phyloP scores from a whole-genome alignment of 2,113 vertebrate genomes.

The Podarcis cretensis region DNA sequence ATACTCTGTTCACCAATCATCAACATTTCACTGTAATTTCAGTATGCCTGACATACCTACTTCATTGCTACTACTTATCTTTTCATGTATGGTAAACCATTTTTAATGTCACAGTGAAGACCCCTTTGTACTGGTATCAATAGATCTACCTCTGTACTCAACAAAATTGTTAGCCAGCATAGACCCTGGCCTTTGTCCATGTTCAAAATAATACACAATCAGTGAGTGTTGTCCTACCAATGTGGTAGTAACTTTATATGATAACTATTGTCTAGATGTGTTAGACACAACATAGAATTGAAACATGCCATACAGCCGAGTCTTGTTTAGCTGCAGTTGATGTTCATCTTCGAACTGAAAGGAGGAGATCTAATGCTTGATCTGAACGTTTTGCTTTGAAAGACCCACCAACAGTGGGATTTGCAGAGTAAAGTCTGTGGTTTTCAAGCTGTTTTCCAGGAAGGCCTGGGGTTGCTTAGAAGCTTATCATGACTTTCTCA shows the following conservation, averaged over 20 bases:
- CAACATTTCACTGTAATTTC: background rate
- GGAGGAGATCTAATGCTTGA: slow-evolving; percentile 31
- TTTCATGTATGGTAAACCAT: background rate
- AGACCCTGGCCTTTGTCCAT: background rate
- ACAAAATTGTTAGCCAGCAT: background rate
- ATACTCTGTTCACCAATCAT: background rate
- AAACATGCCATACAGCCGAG: slow-evolving; percentile 38
- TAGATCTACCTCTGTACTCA: slow-evolving; percentile 6
- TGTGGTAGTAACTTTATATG: background rate
- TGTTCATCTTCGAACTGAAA: slow-evolving; percentile 37
- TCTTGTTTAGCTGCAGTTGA: slow-evolving; percentile 13
- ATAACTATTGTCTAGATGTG: background rate
- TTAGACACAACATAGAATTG: slow-evolving; percentile 7
- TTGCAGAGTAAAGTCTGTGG: background rate
- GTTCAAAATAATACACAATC: background rate
- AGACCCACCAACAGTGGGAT: background rate
- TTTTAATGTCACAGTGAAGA: background rate
- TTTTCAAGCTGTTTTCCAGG: background rate
- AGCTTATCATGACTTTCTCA: background rate
- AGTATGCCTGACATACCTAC: background rate
- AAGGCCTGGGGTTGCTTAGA: background rate
- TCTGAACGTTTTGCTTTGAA: background rate
- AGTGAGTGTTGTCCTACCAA: background rate
- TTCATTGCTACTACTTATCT: slow-evolving; percentile 5
- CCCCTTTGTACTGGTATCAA: background rate